phyloP scores from a whole-genome alignment of 2,113 vertebrate species.

The Equus przewalskii region DNA sequence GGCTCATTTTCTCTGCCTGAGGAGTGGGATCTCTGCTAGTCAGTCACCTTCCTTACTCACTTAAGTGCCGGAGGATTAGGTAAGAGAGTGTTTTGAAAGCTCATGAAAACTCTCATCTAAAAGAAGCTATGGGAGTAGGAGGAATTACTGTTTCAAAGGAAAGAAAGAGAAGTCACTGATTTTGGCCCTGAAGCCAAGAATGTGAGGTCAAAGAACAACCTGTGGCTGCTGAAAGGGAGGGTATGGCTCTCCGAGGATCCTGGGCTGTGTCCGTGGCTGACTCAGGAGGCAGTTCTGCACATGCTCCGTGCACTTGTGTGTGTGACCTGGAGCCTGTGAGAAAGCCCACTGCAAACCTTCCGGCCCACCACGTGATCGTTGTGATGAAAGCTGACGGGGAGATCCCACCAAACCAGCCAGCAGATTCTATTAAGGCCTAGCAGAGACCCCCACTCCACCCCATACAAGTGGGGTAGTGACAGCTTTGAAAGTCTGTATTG shows the following conservation, averaged over 20 bases:
- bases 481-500: conserved; percentile 5
- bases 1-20: not conserved
- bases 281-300: not conserved
- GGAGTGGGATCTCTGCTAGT: not conserved
- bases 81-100: conserved; percentile 38
- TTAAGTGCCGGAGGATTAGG: not conserved
- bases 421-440: not conserved
- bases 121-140: not conserved
- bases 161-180: conserved; percentile 40
- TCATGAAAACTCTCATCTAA: conserved; percentile 4
- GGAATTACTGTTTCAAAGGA: conserved; percentile 37
- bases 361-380: not conserved
- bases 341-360: not conserved
- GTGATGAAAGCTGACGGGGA: not conserved
- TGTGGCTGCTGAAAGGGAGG: conserved; percentile 42
- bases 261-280: not conserved
- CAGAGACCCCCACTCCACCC: not conserved
- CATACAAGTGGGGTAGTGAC: not conserved
- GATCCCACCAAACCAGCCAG: not conserved
- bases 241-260: not conserved
- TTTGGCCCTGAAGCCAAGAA: conserved; percentile 54
- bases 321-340: not conserved
- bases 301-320: not conserved
- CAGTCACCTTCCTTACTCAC: not conserved
- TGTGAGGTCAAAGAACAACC: conserved; percentile 46